phyloP scores from a whole-genome alignment of 2,113 vertebrate species.

The Syrrhaptes paradoxus region DNA sequence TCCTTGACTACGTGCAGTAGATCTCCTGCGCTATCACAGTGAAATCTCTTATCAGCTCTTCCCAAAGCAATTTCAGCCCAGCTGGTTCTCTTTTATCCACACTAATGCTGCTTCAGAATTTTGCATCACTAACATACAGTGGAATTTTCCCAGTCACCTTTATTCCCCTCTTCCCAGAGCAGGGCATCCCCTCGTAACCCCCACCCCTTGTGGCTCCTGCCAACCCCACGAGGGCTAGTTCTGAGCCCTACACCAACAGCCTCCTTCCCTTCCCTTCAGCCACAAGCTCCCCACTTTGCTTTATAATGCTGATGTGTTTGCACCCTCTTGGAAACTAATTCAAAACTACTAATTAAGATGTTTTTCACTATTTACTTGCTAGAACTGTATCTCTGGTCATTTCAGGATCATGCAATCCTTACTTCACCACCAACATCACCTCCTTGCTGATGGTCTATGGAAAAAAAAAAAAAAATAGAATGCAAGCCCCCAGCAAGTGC shows the following conservation, averaged over 20 bases:
- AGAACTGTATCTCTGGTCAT: background rate
- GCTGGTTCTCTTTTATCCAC: conserved; percentile 65
- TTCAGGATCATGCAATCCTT: background rate
- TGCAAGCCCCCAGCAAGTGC: background rate
- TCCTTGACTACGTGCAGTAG: background rate
- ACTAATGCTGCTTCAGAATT: conserved; percentile 60
- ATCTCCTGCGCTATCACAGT: background rate
- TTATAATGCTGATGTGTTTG: background rate
- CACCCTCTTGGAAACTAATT: background rate
- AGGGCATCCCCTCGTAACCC: background rate
- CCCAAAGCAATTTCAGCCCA: conserved; percentile 48
- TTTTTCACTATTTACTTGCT: background rate
- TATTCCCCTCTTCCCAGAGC: background rate
- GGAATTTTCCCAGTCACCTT: conserved; percentile 57
- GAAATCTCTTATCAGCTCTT: conserved; percentile 58
- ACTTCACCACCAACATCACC: background rate
- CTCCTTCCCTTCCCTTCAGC: background rate
- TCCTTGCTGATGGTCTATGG: background rate
- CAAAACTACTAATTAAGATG: background rate
- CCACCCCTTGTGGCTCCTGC: rapidly evolving
- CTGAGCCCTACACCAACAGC: background rate
- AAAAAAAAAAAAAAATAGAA: background rate
- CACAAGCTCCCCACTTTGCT: background rate
- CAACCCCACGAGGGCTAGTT: background rate
- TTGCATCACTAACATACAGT: background rate